Base-by-base conservation (phyloP, 1,140 invertebrate genomes). In the Drosophila kikkawai region DNA sequence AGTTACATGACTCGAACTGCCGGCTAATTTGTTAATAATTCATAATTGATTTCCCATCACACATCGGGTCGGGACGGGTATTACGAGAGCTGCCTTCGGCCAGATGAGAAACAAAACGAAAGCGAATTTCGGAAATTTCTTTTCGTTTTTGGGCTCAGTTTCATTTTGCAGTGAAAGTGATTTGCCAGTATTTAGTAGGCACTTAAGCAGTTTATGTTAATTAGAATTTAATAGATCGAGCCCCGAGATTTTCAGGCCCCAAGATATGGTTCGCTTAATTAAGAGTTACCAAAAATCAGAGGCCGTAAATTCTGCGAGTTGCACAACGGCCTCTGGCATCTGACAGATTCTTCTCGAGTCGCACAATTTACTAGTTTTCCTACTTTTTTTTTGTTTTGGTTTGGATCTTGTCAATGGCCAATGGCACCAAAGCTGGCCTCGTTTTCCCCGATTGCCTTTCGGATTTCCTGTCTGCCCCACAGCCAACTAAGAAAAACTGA, bases 11-110 rank as follows among this genome's bases (percentile, higher is more conserved):
- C 61, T 83, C 75, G 47, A 59, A 44, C 79, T 69, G 44, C 59
- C 51, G 51, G 71, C 85, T 88, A 84, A 88, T 88, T 88, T 88
- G 84, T 81, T 88, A 88, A 90, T 88, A 88, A 84, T 65, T 88
- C 84, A 81, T 88, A 88, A 88, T 88, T 88, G 84, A 88, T 90
- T 90, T 90, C 85, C 78, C 84, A 88, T 88, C 84, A 69, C 67
- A 82, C 63, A 66, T 37, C 57, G 48, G 50, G 41, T 57, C 29
- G 48, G 50, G 60, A 50, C 41, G 29, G 55, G 36, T 66, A 51
- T 51, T 64, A 48, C 69, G 44, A 57, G 57, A 41, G 53, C 45
- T 29, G 57, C 39, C 32, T 22, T 37, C 59, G 29, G 61, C 17
- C 58, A 60, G 82, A 79, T 70, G 61, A 81, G 78, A 67, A 51